These are phyloP conservation scores for Andrena marginata DNA, from an alignment of 2,888 invertebrate genomes.

Conservation along the genomic window DNA sequence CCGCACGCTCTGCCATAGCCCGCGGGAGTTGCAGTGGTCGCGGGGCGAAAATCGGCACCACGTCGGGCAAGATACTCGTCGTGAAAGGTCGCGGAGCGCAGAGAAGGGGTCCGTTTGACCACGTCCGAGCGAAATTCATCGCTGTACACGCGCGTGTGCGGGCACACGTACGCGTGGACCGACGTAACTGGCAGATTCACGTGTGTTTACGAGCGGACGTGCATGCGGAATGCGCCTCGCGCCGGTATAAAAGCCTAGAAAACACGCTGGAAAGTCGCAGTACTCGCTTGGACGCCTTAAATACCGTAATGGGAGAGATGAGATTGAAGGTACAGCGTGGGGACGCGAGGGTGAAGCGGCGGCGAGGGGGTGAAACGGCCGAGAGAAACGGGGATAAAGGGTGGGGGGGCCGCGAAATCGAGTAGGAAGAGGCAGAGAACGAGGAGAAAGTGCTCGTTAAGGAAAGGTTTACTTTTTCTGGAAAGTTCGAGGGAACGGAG, in stretches of 20 bases:
- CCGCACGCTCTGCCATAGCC: neutral
- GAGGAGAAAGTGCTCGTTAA: slow-evolving; percentile 15
- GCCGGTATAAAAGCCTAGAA: slow-evolving; percentile 81
- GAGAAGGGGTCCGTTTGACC: slow-evolving; percentile 13
- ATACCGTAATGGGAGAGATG: slow-evolving; percentile 78
- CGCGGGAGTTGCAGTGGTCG: neutral
- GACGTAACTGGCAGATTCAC: slow-evolving; percentile 44
- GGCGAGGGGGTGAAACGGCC: neutral
- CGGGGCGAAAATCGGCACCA: neutral
- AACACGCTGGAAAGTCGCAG: slow-evolving; percentile 80
- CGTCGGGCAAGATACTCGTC: neutral
- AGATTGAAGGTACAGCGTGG: slow-evolving; percentile 79
- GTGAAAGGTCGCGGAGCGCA: slow-evolving; percentile 26
- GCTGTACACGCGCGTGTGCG: slow-evolving; percentile 10
- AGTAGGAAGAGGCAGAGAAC: neutral
- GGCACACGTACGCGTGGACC: slow-evolving; percentile 9
- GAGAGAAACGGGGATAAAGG: neutral
- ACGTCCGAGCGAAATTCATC: slow-evolving; percentile 37
- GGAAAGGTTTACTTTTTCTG: slow-evolving; percentile 8
- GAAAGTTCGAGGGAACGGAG: neutral
- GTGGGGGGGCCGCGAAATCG: neutral
- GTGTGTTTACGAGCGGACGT: slow-evolving; percentile 56
- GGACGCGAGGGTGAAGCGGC: slow-evolving; percentile 9
- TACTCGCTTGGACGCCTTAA: slow-evolving; percentile 79
- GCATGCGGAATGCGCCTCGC: slow-evolving; percentile 63